Percentiles rank a stretch among this genome's conserved stretches.
Conservation (phyloP, 2,888 invertebrate species). For the Chrysina gloriosa region DNA sequence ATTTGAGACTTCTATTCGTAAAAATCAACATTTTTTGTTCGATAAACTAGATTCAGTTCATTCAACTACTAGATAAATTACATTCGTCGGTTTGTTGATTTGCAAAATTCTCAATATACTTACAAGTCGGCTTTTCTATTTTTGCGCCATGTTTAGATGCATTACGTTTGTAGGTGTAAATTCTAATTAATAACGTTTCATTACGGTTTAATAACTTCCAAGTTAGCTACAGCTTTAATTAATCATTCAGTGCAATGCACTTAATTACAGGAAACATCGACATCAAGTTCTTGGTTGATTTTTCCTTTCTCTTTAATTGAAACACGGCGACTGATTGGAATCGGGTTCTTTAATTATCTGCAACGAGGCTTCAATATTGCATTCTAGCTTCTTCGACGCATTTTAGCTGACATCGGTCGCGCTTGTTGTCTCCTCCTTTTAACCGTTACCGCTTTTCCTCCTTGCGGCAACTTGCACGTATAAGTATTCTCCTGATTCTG, state of each 20-base stretch:
- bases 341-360: background rate
- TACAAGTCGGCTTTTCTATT: too few species aligned
- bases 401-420: background rate
- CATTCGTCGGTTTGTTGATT: too few species aligned
- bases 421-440: background rate
- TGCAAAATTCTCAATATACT: too few species aligned
- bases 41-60: too few species aligned
- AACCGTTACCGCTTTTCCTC: background rate
- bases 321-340: background rate
- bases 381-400: constrained; percentile 1
- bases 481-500: constrained; percentile 15
- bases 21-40: too few species aligned
- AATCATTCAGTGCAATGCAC: background rate
- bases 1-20: too few species aligned
- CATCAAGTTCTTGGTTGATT: background rate
- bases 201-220: too few species aligned
- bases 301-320: background rate
- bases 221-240: too few species aligned
- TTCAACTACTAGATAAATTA: too few species aligned
- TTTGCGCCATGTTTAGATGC: too few species aligned
- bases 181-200: too few species aligned
- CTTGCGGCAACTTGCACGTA: constrained; percentile 5
- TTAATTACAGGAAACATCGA: background rate
- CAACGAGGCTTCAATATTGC: background rate
- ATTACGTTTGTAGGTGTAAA: too few species aligned